Evolutionary conservation across 2,888 invertebrate species (phyloP).

Genomic region (Amblyjoppa fuscipennis): DNA sequence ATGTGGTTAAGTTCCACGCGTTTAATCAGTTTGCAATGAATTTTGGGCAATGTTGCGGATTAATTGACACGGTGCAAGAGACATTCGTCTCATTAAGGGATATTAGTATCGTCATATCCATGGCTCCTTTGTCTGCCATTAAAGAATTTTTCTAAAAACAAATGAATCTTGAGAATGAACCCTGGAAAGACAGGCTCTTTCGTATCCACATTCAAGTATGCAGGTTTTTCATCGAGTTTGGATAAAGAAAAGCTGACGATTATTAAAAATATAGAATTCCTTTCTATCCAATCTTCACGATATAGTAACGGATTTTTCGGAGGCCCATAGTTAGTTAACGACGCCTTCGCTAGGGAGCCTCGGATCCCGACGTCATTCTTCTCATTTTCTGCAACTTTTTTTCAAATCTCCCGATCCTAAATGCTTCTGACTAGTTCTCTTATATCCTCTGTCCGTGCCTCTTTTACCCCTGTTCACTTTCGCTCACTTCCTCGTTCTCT

Average conservation of each 20-base stretch:
- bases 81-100: neutral
- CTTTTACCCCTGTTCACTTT: conserved; percentile 32
- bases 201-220: neutral
- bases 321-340: neutral
- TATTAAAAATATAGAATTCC: too few species aligned
- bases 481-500: conserved; percentile 59
- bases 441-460: conserved; percentile 59
- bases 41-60: neutral
- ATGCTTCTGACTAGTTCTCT: neutral
- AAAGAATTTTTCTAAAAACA: neutral
- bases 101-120: neutral
- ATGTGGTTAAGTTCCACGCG: conserved; percentile 56
- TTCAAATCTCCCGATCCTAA: neutral
- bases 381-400: neutral
- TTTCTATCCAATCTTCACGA: too few species aligned
- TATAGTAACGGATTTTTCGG: neutral
- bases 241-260: neutral
- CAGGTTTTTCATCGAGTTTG: neutral
- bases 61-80: neutral
- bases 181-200: neutral
- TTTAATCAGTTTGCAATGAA: neutral
- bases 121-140: neutral
- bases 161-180: neutral
- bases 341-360: neutral
- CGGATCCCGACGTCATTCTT: neutral